Percentiles rank a stretch among this genome's conserved stretches.
phyloP scores from a whole-genome alignment of 2,113 vertebrate genomes.

The Euleptes europaea region DNA sequence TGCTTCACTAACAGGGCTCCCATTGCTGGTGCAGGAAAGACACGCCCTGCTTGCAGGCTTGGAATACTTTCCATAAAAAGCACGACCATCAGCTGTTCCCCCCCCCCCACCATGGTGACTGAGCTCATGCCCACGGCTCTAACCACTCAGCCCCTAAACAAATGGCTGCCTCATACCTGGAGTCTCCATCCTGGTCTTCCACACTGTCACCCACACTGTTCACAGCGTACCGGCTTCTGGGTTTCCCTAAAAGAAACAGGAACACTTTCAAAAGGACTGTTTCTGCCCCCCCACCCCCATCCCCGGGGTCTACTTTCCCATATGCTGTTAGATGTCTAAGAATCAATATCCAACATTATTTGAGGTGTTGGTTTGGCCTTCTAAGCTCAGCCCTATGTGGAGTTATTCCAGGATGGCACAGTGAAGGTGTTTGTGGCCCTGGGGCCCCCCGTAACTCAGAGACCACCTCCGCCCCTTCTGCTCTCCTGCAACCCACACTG shows the following conservation, averaged over 20 bases:
- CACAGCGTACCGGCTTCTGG: conserved; percentile 89
- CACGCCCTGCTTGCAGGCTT: no score
- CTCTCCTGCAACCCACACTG: not conserved
- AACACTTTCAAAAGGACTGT: not conserved
- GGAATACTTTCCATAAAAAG: not conserved
- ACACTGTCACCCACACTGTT: conserved; percentile 81
- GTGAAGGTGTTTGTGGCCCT: not conserved
- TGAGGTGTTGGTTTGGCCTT: not conserved
- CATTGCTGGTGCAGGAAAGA: no score
- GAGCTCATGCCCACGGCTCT: not conserved
- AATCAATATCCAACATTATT: not conserved
- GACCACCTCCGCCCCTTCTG: not conserved
- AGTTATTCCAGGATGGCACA: no score
- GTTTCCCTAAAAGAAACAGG: conserved; percentile 79
- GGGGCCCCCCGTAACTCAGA: not conserved
- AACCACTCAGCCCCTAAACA: not conserved
- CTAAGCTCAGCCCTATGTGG: no score
- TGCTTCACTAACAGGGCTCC: no score
- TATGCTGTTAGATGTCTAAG: not conserved
- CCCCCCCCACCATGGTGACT: no score
- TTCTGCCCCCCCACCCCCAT: not conserved
- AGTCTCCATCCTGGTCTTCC: conserved; percentile 94
- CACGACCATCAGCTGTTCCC: not conserved
- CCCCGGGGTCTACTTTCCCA: not conserved
- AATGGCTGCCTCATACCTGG: conserved; percentile 79